Conservation (phyloP, 2,888 invertebrate species). For the Odontomyia ornata region DNA sequence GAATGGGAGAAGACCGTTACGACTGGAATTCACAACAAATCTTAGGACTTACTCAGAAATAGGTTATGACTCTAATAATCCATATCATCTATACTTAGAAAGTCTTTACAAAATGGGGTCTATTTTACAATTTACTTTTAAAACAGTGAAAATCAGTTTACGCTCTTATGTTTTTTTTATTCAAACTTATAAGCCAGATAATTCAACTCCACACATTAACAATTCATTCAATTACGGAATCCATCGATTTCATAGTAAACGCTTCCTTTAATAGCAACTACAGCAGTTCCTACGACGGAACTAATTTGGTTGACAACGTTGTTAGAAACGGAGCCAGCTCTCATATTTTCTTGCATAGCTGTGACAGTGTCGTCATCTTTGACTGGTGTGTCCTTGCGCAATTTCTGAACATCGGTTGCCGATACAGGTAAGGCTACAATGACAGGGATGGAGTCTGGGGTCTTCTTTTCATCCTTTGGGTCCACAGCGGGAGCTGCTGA, state of each 20-base stretch:
- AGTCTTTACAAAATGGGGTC: too few species aligned
- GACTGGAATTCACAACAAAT: too few species aligned
- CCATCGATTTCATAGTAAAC: background rate
- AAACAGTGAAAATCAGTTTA: too few species aligned
- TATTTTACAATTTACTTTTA: too few species aligned
- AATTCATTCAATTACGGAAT: background rate
- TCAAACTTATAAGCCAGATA: too few species aligned
- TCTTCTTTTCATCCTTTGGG: background rate
- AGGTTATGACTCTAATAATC: too few species aligned
- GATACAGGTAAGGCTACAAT: background rate
- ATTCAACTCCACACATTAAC: too few species aligned
- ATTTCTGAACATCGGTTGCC: background rate
- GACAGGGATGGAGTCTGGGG: background rate
- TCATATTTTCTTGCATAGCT: background rate
- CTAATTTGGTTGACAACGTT: background rate
- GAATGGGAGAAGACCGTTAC: too few species aligned
- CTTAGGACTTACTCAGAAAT: too few species aligned
- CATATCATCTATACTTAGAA: too few species aligned
- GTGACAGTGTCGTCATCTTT: too few species aligned
- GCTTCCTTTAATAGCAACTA: background rate
- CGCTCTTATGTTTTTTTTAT: too few species aligned
- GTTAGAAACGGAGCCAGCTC: background rate
- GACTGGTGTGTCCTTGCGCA: background rate
- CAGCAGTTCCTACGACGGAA: background rate
- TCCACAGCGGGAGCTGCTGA: background rate